Percentiles rank a stretch among this genome's conserved stretches.
These are phyloP conservation scores for Australoheros facetus DNA, from an alignment of 2,797 vertebrate species.

Conservation along the genomic window DNA sequence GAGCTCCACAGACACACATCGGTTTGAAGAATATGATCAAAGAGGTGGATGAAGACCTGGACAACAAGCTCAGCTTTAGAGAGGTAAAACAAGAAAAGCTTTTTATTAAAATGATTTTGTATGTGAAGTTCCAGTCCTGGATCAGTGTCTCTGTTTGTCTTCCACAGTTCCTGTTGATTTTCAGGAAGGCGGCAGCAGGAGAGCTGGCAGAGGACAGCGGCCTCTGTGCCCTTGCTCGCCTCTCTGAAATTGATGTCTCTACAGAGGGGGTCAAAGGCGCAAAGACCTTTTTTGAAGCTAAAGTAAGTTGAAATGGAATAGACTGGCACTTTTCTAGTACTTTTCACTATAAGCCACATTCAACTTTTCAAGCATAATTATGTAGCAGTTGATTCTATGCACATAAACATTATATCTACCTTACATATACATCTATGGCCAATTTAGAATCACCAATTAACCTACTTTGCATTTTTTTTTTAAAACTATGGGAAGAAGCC, in stretches of 20 bases:
- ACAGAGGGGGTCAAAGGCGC: slow-evolving; percentile 94
- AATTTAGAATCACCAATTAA: not conserved
- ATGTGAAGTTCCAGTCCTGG: not conserved
- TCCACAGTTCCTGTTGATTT: slow-evolving; percentile 92
- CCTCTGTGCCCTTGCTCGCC: slow-evolving; percentile 86
- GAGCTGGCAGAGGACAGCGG: slow-evolving; percentile 93
- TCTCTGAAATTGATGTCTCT: slow-evolving; percentile 94
- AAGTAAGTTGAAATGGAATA: slow-evolving; percentile 78
- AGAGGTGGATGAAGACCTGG: slow-evolving; percentile 95
- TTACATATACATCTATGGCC: not conserved
- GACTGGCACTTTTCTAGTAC: not conserved
- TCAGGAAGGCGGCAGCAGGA: slow-evolving; percentile 92
- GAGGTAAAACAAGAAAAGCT: slow-evolving; percentile 78
- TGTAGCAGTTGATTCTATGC: no score
- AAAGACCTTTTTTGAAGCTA: slow-evolving; percentile 95
- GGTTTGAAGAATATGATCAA: slow-evolving; percentile 98
- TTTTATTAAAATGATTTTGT: not conserved
- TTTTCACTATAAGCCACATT: no score
- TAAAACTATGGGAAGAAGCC: not conserved
- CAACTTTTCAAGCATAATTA: no score
- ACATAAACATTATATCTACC: not conserved
- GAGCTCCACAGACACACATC: slow-evolving; percentile 92
- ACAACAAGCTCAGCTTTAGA: slow-evolving; percentile 93
- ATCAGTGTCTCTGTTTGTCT: not conserved
- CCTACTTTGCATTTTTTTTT: not conserved